These are phyloP conservation scores for Gallinago paraguaiae DNA, from an alignment of 2,113 vertebrate genomes.

Conservation along the genomic window DNA sequence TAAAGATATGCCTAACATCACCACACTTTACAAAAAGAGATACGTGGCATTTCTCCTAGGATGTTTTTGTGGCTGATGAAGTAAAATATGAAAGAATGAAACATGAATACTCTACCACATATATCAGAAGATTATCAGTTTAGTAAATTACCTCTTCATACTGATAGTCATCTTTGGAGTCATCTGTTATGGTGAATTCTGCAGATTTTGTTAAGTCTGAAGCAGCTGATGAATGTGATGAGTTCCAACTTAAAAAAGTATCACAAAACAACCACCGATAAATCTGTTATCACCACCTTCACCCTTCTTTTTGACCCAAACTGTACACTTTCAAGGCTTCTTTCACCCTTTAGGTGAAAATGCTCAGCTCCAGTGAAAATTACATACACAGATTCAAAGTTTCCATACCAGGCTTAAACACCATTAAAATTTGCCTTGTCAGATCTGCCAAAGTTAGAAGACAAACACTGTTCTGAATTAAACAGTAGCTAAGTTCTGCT, in stretches of 20 bases:
- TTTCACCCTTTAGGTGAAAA: neutral
- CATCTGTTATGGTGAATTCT: constrained; percentile 68
- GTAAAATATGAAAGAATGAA: neutral
- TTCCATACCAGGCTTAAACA: neutral
- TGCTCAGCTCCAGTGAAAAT: neutral
- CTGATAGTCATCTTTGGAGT: constrained; percentile 77
- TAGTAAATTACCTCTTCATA: constrained; percentile 80
- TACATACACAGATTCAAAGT: neutral
- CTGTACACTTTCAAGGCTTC: neutral
- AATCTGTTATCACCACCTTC: neutral
- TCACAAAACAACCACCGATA: neutral
- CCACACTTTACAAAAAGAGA: neutral
- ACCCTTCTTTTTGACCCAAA: neutral
- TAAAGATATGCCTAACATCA: neutral
- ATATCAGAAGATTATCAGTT: neutral
- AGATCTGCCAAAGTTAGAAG: neutral
- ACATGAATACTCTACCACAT: neutral
- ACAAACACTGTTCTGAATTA: neutral
- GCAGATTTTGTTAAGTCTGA: constrained; percentile 70
- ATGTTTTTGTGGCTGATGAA: neutral
- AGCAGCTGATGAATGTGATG: neutral
- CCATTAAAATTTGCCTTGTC: neutral
- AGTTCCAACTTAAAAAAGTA: neutral
- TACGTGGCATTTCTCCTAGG: neutral
- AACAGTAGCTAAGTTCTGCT: neutral